Evolutionary conservation across 2,888 invertebrate genomes (phyloP).

Genomic region (Sarcophaga rosellei): DNA sequence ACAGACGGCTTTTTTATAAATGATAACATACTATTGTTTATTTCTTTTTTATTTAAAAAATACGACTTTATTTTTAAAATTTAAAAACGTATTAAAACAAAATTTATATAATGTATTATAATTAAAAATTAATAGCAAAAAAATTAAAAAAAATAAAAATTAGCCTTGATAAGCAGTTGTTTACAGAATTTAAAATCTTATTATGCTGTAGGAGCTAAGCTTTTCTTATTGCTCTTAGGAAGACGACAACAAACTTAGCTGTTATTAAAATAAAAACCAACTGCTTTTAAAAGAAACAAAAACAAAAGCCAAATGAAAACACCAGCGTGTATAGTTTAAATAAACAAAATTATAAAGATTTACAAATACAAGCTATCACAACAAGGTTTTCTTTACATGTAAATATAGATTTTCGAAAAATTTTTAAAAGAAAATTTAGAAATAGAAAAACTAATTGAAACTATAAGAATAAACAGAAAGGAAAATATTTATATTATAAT

Average conservation of each 20-base stretch:
- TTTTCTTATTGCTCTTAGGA: constrained; percentile 51
- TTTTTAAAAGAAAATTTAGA: constrained; percentile 35
- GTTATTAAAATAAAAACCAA: constrained; percentile 25
- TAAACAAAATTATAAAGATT: constrained; percentile 30
- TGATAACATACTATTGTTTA: neutral
- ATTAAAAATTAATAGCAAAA: constrained; percentile 24
- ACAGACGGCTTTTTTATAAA: no score
- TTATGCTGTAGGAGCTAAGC: constrained; percentile 36
- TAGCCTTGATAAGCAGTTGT: constrained; percentile 59
- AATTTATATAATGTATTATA: constrained; percentile 10
- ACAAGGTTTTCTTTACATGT: constrained; percentile 52
- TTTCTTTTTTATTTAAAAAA: constrained; percentile 56
- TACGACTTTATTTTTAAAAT: constrained; percentile 60
- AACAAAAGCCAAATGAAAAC: constrained; percentile 23
- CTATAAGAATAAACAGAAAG: neutral
- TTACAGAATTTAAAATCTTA: constrained; percentile 46
- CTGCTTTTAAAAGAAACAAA: constrained; percentile 32
- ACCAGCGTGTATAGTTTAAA: constrained; percentile 38
- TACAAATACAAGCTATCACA: constrained; percentile 68
- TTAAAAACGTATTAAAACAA: constrained; percentile 60
- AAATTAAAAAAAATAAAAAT: constrained; percentile 42
- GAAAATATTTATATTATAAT: neutral
- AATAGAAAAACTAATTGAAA: constrained; percentile 13
- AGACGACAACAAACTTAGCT: constrained; percentile 56
- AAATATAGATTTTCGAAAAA: neutral